Conservation (phyloP, 2,888 invertebrate species). For the Xiphydria camelus region DNA sequence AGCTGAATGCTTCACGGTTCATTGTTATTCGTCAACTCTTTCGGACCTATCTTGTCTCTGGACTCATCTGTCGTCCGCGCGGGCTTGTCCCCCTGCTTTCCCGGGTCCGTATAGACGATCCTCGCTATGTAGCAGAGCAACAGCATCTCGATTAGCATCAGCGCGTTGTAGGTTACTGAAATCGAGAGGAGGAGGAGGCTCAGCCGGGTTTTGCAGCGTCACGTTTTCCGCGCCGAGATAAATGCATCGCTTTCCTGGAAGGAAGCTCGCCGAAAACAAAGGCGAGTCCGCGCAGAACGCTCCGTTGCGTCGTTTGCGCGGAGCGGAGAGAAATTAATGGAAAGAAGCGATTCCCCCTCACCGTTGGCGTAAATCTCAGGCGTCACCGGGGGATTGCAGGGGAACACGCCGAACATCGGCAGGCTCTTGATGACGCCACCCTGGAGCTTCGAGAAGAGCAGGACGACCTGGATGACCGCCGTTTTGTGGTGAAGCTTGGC, state of each 20-base stretch:
- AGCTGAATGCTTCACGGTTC: conserved; percentile 17
- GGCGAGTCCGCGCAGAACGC: too few species aligned
- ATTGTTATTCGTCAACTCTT: conserved; percentile 36
- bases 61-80: conserved; percentile 33
- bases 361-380: conserved; percentile 70
- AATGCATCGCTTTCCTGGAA: too few species aligned
- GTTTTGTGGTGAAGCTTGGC: conserved; percentile 46
- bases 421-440: conserved; percentile 64
- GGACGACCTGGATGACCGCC: conserved; percentile 66
- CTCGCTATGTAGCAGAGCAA: conserved; percentile 67
- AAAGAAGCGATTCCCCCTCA: too few species aligned
- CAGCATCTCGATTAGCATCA: conserved; percentile 73
- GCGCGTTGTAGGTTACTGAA: conserved; percentile 70
- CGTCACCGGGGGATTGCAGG: conserved; percentile 68
- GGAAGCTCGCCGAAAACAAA: too few species aligned
- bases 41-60: conserved; percentile 33
- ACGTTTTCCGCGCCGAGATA: too few species aligned
- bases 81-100: conserved; percentile 5
- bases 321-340: conserved; percentile 5
- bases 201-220: too few species aligned
- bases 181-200: too few species aligned
- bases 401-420: conserved; percentile 62
- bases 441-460: conserved; percentile 72
- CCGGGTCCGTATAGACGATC: conserved; percentile 62
- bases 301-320: too few species aligned